Conservation (phyloP, 2,797 vertebrate species). For the Chaenodraco wilsoni region DNA sequence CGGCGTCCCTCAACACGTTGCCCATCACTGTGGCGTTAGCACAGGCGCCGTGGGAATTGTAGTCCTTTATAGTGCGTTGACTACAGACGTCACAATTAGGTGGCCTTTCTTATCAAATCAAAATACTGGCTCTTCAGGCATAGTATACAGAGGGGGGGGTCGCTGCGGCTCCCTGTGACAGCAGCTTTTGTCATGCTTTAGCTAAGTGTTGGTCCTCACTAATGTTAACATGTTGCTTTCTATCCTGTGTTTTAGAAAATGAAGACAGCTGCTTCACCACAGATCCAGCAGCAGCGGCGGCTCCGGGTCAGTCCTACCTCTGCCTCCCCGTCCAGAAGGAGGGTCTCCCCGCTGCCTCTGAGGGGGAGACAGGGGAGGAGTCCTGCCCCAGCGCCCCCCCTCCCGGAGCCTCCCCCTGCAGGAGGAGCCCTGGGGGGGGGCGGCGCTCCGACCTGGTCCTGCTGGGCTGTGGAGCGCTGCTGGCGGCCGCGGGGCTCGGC, state of each 20-base stretch:
- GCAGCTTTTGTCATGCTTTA: too few species aligned
- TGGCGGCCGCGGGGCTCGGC: conserved; percentile 92
- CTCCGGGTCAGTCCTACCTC: conserved; percentile 93
- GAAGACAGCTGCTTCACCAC: conserved; percentile 88
- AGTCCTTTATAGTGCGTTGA: too few species aligned
- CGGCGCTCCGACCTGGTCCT: conserved; percentile 91
- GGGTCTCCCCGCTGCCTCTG: conserved; percentile 70
- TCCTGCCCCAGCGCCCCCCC: conserved; percentile 83
- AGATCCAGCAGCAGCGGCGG: conserved; percentile 76
- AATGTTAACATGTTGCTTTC: too few species aligned
- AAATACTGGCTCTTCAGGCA: too few species aligned
- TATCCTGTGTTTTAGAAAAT: conserved; percentile 83
- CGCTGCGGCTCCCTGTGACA: too few species aligned
- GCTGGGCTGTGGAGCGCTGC: conserved; percentile 91
- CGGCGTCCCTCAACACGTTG: too few species aligned
- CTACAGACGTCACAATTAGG: too few species aligned
- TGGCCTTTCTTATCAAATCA: too few species aligned
- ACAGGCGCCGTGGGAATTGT: too few species aligned
- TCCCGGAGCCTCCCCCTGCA: conserved; percentile 89
- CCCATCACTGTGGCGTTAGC: too few species aligned
- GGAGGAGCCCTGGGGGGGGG: conserved; percentile 85
- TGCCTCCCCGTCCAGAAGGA: conserved; percentile 94
- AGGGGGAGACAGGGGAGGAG: conserved; percentile 80
- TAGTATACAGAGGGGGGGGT: too few species aligned
- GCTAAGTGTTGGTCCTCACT: too few species aligned